Percentiles rank a stretch among this genome's conserved stretches.
phyloP scores from a whole-genome alignment of 2,113 vertebrate species.

The Noturus placidus region DNA sequence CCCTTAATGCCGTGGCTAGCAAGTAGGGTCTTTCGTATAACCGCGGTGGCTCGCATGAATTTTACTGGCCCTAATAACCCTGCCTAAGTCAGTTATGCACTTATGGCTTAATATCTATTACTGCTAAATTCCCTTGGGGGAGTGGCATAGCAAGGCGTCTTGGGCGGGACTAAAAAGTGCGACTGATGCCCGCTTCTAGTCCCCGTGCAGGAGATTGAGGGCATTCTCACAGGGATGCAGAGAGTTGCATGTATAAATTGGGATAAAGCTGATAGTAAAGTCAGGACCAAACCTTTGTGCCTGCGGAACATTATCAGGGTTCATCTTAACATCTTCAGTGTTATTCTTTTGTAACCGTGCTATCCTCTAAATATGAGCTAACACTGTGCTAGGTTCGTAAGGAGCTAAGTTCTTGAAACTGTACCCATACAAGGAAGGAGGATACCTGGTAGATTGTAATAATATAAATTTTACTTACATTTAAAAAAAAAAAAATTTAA shows the following conservation, averaged over 20 bases:
- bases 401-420: too few species aligned
- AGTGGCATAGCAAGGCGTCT: slow-evolving; percentile 59
- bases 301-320: slow-evolving; percentile 26
- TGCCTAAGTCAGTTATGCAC: slow-evolving; percentile 57
- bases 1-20: slow-evolving; percentile 56
- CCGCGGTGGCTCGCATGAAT: slow-evolving; percentile 64
- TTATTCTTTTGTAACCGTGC: too few species aligned
- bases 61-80: slow-evolving; percentile 52
- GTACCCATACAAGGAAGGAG: too few species aligned
- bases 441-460: too few species aligned
- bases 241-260: slow-evolving; percentile 61
- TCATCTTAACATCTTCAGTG: slow-evolving; percentile 60
- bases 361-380: too few species aligned
- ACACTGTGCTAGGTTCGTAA: too few species aligned
- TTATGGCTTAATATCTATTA: slow-evolving; percentile 60
- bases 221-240: slow-evolving; percentile 58
- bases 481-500: too few species aligned
- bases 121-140: slow-evolving; percentile 60
- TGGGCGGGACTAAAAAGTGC: too few species aligned
- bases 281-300: slow-evolving; percentile 60
- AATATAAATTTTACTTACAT: too few species aligned
- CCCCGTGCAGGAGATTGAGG: slow-evolving; percentile 33
- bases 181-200: slow-evolving; percentile 57
- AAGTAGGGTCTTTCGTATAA: slow-evolving; percentile 60
- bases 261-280: slow-evolving; percentile 49